Evolutionary conservation across 2,797 vertebrate species (phyloP), one percentile per base, ranked within the genome.

Genomic region (Pelobates cultripes): DNA sequence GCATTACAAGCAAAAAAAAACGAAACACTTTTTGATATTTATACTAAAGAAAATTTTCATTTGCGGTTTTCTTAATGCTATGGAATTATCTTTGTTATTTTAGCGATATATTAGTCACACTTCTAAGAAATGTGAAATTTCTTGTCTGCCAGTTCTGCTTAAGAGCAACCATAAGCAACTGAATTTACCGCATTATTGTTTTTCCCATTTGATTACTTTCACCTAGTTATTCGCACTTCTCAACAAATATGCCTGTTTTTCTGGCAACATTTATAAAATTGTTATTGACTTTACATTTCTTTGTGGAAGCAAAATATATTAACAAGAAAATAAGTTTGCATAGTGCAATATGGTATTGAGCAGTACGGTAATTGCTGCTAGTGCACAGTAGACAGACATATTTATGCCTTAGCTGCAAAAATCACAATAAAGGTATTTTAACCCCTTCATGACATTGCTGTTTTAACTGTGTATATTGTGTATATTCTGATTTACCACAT

Each of bases 101-200:
- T 85, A 89, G 79, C 81, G 43, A 68, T 85, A 71, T 47, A 64
- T 87, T 85, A 89, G 86, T 85, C 87, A 88, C 80, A 84, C 81
- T 68, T 79, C 0, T 0, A 80, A 85, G 86, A 91, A 89, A 88
- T 42, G 53, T 14, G 84, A 91, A 85, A 80, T 81, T 78, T 71
- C 69, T 68, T 0, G 70, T 63, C 76, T 86, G 85, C 70, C 70
- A 78, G n/a, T 84, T 87, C 80, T 43, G 60, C 9, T 42, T 8
- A 41, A 43, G 55, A 0, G 0, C 73, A 82, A 45, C 17, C 74
- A 85, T 79, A 84, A 88, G 77, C 72, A 28, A 77, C 4, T 42
- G 80, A 86, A 85, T 82, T 85, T 85, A 87, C 76, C 79, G 75
- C 80, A 83, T 84, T 85, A 88, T 71, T 85, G 77, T 85, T 89